phyloP scores from a whole-genome alignment of 2,888 invertebrate genomes.

The Pyrrhia umbra region DNA sequence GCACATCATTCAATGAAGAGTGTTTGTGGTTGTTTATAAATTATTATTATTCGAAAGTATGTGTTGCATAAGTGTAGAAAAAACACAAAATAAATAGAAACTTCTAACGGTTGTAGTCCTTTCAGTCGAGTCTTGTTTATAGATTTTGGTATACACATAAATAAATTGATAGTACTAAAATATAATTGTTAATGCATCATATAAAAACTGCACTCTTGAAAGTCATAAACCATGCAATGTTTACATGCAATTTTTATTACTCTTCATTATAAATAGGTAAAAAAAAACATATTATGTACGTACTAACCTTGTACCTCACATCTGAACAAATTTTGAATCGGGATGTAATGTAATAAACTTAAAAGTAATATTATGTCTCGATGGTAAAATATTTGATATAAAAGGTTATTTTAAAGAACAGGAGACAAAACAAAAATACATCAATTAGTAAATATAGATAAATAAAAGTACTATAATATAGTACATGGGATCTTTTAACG shows the following conservation, averaged over 20 bases:
- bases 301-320: slow-evolving; percentile 79
- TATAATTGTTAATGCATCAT: slow-evolving; percentile 67
- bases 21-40: slow-evolving; percentile 26
- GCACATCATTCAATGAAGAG: slow-evolving; percentile 49
- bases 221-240: slow-evolving; percentile 83
- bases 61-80: slow-evolving; percentile 35
- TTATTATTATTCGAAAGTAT: slow-evolving; percentile 30
- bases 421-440: slow-evolving; percentile 72
- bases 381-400: slow-evolving; percentile 69
- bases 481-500: slow-evolving; percentile 64
- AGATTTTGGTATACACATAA: slow-evolving; percentile 49
- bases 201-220: slow-evolving; percentile 82
- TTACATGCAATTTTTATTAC: slow-evolving; percentile 78
- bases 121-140: slow-evolving; percentile 48
- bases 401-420: slow-evolving; percentile 48
- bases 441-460: slow-evolving; percentile 69
- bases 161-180: slow-evolving; percentile 53
- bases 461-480: slow-evolving; percentile 70
- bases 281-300: slow-evolving; percentile 80
- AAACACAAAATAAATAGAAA: slow-evolving; percentile 61
- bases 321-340: slow-evolving; percentile 74
- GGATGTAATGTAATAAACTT: slow-evolving; percentile 73
- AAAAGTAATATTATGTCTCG: slow-evolving; percentile 81
- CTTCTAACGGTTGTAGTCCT: slow-evolving; percentile 51
- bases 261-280: slow-evolving; percentile 56